phyloP scores from a whole-genome alignment of 2,113 vertebrate species.

The Regulus satrapa region DNA sequence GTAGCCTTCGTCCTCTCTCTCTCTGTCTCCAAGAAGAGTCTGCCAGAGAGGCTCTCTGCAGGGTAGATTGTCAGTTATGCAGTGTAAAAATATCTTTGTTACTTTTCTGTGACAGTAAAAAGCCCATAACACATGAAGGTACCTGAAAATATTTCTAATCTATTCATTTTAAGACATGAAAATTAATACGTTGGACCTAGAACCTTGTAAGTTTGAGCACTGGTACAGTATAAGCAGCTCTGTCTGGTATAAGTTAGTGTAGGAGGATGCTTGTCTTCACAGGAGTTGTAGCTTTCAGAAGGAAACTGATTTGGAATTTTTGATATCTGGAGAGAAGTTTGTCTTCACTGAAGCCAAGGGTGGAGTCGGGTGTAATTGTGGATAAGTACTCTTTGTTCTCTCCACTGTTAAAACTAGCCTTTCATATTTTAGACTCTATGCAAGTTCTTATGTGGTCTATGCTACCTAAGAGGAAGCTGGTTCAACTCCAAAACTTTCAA shows the following conservation, averaged over 20 bases:
- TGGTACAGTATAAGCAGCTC: not conserved
- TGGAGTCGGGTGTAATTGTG: not conserved
- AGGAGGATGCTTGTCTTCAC: not conserved
- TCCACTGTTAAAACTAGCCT: not conserved
- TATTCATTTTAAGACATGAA: not conserved
- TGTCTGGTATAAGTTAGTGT: not conserved
- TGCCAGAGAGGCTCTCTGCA: not conserved
- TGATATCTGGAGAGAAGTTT: not conserved
- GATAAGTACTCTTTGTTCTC: not conserved
- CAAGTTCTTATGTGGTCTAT: not conserved
- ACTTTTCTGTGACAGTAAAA: not conserved
- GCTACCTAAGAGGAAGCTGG: not conserved
- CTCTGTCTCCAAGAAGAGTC: not conserved
- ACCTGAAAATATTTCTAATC: not conserved
- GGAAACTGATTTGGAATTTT: not conserved
- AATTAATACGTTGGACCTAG: not conserved
- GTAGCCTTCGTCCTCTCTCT: not conserved
- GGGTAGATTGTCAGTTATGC: not conserved
- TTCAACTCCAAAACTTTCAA: not conserved
- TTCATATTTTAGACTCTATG: not conserved
- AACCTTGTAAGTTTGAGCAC: not conserved
- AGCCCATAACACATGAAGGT: not conserved
- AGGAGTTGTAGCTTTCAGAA: not conserved
- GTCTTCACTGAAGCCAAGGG: not conserved
- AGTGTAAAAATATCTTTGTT: not conserved